Conservation (phyloP, 1,140 invertebrate species). For the Pseudomyrmex concolor region DNA sequence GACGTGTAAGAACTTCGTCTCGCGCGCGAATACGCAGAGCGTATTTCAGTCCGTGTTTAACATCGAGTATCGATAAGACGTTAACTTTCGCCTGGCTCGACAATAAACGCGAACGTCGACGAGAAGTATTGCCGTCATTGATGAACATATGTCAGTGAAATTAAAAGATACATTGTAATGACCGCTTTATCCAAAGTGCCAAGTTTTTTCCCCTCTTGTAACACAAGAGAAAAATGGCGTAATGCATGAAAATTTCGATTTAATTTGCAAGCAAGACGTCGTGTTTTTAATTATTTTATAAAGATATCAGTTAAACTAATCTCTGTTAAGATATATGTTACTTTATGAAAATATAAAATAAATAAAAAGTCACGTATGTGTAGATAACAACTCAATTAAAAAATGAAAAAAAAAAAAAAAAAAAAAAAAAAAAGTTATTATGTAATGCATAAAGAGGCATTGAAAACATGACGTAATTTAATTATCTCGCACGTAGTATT, state of each 20-base stretch:
- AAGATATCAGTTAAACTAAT: neutral
- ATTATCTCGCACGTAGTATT: no score
- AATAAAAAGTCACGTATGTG: neutral
- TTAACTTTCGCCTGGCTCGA: conserved; percentile 29
- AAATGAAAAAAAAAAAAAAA: neutral
- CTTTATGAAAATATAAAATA: conserved; percentile 6
- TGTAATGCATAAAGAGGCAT: no score
- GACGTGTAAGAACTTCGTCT: conserved; percentile 44
- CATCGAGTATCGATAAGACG: conserved; percentile 20
- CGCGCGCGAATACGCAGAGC: conserved; percentile 15
- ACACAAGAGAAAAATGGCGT: neutral
- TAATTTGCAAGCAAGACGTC: neutral
- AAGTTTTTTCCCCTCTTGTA: neutral
- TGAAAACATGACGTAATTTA: no score
- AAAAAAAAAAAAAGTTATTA: neutral
- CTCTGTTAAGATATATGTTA: neutral
- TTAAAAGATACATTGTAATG: conserved; percentile 1
- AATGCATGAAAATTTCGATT: conserved; percentile 16
- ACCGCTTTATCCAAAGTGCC: neutral
- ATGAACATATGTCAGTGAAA: conserved; percentile 23
- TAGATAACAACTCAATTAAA: neutral
- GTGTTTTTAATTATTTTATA: neutral
- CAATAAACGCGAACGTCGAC: neutral
- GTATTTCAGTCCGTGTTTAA: conserved; percentile 13
- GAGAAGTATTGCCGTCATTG: no score